Base-by-base conservation (phyloP, 53 echinoderm and acorn worm species). In the Henricia sp. region DNA sequence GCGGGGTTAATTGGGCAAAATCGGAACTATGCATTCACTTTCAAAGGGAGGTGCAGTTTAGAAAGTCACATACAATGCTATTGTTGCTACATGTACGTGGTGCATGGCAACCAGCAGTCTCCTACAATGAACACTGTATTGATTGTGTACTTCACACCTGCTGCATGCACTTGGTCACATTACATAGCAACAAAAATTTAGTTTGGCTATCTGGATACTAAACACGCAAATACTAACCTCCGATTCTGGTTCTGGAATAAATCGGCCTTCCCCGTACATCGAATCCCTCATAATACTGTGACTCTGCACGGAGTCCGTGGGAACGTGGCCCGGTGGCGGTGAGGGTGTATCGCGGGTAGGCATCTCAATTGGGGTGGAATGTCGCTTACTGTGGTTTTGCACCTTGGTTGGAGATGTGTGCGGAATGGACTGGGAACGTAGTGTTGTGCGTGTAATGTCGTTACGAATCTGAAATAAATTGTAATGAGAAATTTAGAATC, bases 321-420 rank as follows among this genome's bases (percentile, higher is more conserved):
- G 93, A 12, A 90, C 57, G 64, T 87, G 83, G 64, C 90, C 93
- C 0, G 90, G 93, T 33, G 93, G 93, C 13, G 92, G 92, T 19
- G 92, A 92, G 28, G 87, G 93, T 13, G 87, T 90, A 27, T 89
- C 86, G 1, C 93, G 52, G 17, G 88, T 82, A 9, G 87, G 90
- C 88, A 90, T 87, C 76, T 76, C 76, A 25, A 84, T 67, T 2
- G 90, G 93, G 1, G 93, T 84, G 58, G 93, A 93, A 84, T 85
- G 90, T 41, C 93, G 70, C 77, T 93, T 93, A 58, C 50, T 35
- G 29, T 71, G 66, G 35, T 21, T 27, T 52, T 52, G 65, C 59
- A 25, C 44, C 84, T 57, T 50, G 30, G 30, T 19, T 16, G 48
- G 24, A 6, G 67, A 42, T n/a, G 84, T 64, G 32, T 91, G 92